Conservation (phyloP, 2,797 vertebrate species). For the Acanthopagrus latus region DNA sequence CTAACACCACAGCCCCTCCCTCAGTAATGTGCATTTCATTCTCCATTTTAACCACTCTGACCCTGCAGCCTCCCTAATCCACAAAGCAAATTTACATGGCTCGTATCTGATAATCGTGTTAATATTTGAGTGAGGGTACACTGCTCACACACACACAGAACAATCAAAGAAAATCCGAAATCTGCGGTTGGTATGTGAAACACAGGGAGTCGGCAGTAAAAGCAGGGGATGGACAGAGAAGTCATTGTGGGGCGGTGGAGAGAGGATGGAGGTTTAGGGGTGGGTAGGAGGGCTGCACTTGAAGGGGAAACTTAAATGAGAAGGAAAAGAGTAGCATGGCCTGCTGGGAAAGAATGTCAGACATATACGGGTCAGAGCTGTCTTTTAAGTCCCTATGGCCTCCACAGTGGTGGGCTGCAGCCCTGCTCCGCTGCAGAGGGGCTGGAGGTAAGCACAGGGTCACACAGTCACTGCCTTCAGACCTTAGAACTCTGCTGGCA, state of each 20-base stretch:
- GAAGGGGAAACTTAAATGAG: slow-evolving; percentile 67
- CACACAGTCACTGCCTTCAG: slow-evolving; percentile 39
- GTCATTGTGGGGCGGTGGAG: slow-evolving; percentile 64
- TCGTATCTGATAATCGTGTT: slow-evolving; percentile 12
- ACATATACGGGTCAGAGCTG: slow-evolving; percentile 61
- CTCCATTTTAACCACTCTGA: slow-evolving; percentile 16
- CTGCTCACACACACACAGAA: background rate
- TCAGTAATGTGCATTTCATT: slow-evolving; percentile 8
- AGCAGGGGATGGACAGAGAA: slow-evolving; percentile 60
- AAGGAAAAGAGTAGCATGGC: slow-evolving; percentile 62
- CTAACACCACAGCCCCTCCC: background rate
- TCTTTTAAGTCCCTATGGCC: slow-evolving; percentile 55
- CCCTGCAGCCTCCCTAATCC: slow-evolving; percentile 1
- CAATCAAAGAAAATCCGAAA: slow-evolving; percentile 43
- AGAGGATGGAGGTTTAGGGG: slow-evolving; percentile 44
- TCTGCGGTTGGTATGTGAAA: slow-evolving; percentile 42
- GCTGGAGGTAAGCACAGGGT: slow-evolving; percentile 60
- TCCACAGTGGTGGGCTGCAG: slow-evolving; percentile 38
- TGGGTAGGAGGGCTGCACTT: slow-evolving; percentile 43
- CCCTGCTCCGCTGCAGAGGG: slow-evolving; percentile 34
- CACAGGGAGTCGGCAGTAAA: slow-evolving; percentile 39
- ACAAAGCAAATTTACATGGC: slow-evolving; percentile 10
- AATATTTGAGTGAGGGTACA: background rate
- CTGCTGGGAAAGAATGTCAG: slow-evolving; percentile 77
- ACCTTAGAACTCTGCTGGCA: slow-evolving; percentile 61